Evolutionary conservation across 92 coral and sea anemone species (phyloP).

Genomic region (Porites lobata): DNA sequence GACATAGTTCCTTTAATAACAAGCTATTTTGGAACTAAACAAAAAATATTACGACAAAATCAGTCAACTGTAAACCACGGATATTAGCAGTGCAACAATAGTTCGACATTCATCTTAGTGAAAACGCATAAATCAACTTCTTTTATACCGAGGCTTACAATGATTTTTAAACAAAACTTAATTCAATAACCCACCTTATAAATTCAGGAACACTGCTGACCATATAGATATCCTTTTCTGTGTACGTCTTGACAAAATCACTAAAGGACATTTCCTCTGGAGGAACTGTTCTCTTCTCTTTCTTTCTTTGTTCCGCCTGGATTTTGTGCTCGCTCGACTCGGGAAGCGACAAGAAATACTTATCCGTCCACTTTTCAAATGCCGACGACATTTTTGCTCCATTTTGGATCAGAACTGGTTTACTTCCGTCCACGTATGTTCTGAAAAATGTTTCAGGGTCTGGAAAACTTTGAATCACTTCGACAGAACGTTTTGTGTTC

Average conservation of each 20-base stretch:
- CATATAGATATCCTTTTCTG: conserved; percentile 88
- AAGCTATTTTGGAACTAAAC: too few relatives aligned
- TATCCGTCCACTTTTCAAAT: conserved; percentile 89
- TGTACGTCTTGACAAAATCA: conserved; percentile 85
- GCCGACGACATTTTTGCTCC: conserved; percentile 95
- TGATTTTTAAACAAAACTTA: background rate
- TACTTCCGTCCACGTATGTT: conserved; percentile 74
- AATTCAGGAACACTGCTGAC: conserved; percentile 57
- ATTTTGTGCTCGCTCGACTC: conserved; percentile 72
- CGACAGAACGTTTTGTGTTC: conserved; percentile 65
- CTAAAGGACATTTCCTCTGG: conserved; percentile 69
- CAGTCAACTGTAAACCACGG: too few relatives aligned
- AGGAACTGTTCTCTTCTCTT: conserved; percentile 88
- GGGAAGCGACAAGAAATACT: conserved; percentile 80
- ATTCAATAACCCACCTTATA: background rate
- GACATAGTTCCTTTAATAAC: too few relatives aligned
- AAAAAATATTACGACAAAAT: too few relatives aligned
- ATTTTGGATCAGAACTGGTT: conserved; percentile 85
- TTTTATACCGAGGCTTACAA: too few relatives aligned
- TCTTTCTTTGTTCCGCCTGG: conserved; percentile 89
- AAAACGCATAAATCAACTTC: background rate
- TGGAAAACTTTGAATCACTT: conserved; percentile 77
- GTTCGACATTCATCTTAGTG: too few relatives aligned
- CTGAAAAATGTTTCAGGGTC: conserved; percentile 83
- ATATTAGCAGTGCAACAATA: too few relatives aligned